Percentiles rank a stretch among this genome's conserved stretches.
phyloP scores from a whole-genome alignment of 2,797 vertebrate genomes.

The Chaenodraco wilsoni region DNA sequence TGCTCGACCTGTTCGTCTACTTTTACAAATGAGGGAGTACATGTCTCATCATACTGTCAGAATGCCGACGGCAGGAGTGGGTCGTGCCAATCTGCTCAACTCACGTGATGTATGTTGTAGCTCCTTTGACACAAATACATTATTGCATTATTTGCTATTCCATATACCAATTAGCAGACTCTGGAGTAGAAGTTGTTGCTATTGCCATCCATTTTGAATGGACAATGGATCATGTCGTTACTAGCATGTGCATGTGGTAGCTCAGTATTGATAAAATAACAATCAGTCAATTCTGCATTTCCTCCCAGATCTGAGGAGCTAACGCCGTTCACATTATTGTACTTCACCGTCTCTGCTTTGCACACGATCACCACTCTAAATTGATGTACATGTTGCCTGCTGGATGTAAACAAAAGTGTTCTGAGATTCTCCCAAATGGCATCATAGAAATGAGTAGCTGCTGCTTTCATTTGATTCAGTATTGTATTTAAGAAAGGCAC shows the following conservation, averaged over 20 bases:
- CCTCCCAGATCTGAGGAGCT: no score
- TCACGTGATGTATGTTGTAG: no score
- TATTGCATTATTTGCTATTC: not conserved
- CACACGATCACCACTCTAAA: no score
- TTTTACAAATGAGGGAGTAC: conserved; percentile 14
- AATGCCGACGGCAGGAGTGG: not conserved
- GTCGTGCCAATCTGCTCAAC: not conserved
- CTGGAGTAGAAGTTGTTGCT: not conserved
- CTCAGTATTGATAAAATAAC: not conserved
- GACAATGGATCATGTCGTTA: not conserved
- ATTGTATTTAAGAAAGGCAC: no score
- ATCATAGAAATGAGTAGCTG: not conserved
- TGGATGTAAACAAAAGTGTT: not conserved
- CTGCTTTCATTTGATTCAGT: not conserved
- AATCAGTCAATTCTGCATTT: not conserved
- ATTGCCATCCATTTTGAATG: no score
- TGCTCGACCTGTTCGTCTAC: conserved; percentile 34
- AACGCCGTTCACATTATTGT: no score
- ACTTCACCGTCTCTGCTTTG: no score
- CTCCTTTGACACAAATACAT: no score
- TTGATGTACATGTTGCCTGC: not conserved
- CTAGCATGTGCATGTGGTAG: not conserved
- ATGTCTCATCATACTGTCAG: not conserved
- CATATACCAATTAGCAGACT: not conserved
- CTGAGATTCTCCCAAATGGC: no score